A percentile compares a stretch with the other conserved stretches of the same genome.
phyloP scores from a whole-genome alignment of 2,888 invertebrate species.

The Drosophila mimica region DNA sequence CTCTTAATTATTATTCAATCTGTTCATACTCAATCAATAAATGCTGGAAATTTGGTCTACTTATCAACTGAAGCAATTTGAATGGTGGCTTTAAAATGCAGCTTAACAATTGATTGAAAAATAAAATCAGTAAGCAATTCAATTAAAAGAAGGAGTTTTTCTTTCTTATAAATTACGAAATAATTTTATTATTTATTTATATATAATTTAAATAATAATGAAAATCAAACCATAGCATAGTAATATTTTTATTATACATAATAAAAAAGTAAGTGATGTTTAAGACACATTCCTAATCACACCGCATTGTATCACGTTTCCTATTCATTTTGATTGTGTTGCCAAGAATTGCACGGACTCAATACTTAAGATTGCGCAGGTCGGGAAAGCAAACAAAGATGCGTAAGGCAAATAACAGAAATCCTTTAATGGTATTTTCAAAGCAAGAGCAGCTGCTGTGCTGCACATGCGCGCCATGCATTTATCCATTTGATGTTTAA shows the following conservation, averaged over 20 bases:
- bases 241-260: not conserved
- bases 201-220: not conserved
- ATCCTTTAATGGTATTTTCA: constrained; percentile 31
- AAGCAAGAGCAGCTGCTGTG: constrained; percentile 53
- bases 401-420: constrained; percentile 36
- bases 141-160: constrained; percentile 3
- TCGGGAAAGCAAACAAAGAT: constrained; percentile 51
- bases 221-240: not conserved
- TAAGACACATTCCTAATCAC: not conserved
- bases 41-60: constrained; percentile 11
- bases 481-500: constrained; percentile 11
- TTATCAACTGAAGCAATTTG: constrained; percentile 24
- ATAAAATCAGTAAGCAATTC: constrained; percentile 1
- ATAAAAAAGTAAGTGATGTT: not conserved
- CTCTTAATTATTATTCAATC: constrained; percentile 6
- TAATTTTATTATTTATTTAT: not conserved
- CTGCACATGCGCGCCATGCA: constrained; percentile 61
- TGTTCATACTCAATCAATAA: constrained; percentile 13
- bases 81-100: constrained; percentile 1
- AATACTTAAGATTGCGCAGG: constrained; percentile 49
- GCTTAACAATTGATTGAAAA: constrained; percentile 8
- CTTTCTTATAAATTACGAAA: constrained; percentile 10
- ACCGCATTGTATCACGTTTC: not conserved
- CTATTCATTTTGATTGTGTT: constrained; percentile 1
- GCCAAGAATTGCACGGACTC: not conserved